A percentile compares a stretch with the other conserved stretches of the same genome.
Evolutionary conservation across 2,797 vertebrate species (phyloP).

Genomic region (Macroramphosus scolopax): DNA sequence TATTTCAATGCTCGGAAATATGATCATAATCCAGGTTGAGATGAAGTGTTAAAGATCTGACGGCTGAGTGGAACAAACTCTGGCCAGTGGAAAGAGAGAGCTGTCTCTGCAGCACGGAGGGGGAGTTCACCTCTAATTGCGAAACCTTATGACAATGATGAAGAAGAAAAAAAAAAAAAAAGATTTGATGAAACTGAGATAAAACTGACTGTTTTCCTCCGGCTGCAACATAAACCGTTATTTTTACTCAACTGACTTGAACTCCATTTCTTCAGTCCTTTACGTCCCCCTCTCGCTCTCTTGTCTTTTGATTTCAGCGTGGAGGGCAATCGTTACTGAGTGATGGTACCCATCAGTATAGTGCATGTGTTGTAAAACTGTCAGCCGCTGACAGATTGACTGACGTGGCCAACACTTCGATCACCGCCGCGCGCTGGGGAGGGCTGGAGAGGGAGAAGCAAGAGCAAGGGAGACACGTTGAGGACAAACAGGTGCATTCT

Average conservation of each 20-base stretch:
- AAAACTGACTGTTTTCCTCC: slow-evolving; percentile 23
- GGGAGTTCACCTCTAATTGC: slow-evolving; percentile 50
- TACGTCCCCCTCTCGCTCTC: slow-evolving; percentile 65
- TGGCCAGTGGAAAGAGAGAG: slow-evolving; percentile 58
- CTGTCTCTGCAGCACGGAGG: slow-evolving; percentile 37
- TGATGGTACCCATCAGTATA: slow-evolving; percentile 78
- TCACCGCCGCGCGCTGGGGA: slow-evolving; percentile 70
- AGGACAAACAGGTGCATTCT: slow-evolving; percentile 52
- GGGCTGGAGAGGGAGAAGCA: slow-evolving; percentile 11
- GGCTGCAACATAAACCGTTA: slow-evolving; percentile 38
- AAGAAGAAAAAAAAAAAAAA: no score
- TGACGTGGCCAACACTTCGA: slow-evolving; percentile 75
- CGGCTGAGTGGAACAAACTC: slow-evolving; percentile 60
- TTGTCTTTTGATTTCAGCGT: slow-evolving; percentile 55
- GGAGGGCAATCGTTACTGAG: slow-evolving; percentile 73
- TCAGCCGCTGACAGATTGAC: slow-evolving; percentile 81
- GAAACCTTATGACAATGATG: slow-evolving; percentile 42
- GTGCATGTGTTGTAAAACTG: slow-evolving; percentile 85
- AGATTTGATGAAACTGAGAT: slow-evolving; percentile 36
- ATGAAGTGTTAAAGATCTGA: slow-evolving; percentile 55
- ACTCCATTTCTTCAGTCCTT: slow-evolving; percentile 39
- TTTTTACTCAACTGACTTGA: no score
- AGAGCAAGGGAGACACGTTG: slow-evolving; percentile 10
- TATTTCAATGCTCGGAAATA: no score
- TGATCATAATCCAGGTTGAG: slow-evolving; percentile 28